Percentiles rank a stretch among this genome's conserved stretches.
Evolutionary conservation across 2,113 vertebrate genomes (phyloP).

Genomic region (Nothoprocta pentlandii): DNA sequence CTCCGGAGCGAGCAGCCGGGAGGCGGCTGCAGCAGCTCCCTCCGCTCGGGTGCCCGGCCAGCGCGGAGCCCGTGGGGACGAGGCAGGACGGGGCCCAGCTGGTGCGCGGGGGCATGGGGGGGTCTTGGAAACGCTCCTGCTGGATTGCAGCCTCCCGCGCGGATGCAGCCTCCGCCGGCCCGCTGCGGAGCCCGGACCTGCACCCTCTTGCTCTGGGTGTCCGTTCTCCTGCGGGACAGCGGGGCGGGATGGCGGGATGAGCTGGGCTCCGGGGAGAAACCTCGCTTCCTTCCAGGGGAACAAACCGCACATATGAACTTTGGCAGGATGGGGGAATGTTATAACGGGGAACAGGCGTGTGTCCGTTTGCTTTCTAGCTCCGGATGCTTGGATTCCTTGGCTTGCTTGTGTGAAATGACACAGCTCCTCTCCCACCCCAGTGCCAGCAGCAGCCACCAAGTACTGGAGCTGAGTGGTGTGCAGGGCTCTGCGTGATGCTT

Average conservation of each 20-base stretch:
- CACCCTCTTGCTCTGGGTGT: neutral
- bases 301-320: too few species aligned
- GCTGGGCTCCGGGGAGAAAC: too few species aligned
- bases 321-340: neutral
- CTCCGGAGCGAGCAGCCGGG: too few species aligned
- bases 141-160: neutral
- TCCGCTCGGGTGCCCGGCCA: too few species aligned
- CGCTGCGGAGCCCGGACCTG: neutral
- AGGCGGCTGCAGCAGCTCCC: too few species aligned
- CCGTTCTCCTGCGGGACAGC: neutral
- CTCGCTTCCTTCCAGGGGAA: neutral
- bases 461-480: neutral
- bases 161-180: neutral
- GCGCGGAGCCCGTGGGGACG: neutral
- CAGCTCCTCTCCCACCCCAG: neutral
- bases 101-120: fast-evolving
- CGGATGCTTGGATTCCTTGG: neutral
- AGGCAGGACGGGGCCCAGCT: neutral
- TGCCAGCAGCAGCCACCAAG: neutral
- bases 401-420: neutral
- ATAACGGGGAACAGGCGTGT: neutral
- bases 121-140: neutral
- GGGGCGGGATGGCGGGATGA: too few species aligned
- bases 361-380: neutral
- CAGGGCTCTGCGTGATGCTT: neutral